These are phyloP conservation scores for Dasypolia templi DNA, from an alignment of 2,888 invertebrate genomes.

Conservation along the genomic window DNA sequence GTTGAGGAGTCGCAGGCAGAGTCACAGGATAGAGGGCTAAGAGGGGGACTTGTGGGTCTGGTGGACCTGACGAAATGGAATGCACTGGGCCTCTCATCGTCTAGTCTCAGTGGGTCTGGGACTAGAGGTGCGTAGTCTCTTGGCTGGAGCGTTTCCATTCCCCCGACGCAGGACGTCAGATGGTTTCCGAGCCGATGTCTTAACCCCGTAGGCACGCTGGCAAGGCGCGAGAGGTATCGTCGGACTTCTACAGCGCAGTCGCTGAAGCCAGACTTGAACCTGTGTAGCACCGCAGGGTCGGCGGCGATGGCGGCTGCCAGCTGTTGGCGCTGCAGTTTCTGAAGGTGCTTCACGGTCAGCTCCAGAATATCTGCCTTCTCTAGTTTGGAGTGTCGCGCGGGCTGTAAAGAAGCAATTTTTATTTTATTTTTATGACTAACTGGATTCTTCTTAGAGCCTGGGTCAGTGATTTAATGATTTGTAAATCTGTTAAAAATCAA, in stretches of 20 bases:
- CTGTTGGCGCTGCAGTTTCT: conserved; percentile 96
- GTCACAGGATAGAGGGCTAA: conserved; percentile 93
- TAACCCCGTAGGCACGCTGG: conserved; percentile 91
- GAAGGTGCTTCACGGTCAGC: conserved; percentile 98
- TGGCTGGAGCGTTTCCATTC: conserved; percentile 83
- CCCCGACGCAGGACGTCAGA: conserved; percentile 92
- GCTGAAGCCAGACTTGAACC: conserved; percentile 96
- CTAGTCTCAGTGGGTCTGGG: conserved; percentile 88
- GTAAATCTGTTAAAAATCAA: not conserved
- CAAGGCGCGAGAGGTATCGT: conserved; percentile 92
- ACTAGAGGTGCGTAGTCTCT: conserved; percentile 89
- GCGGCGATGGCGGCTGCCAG: conserved; percentile 95
- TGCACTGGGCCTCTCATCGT: conserved; percentile 85
- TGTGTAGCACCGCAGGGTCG: conserved; percentile 95
- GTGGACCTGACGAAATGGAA: conserved; percentile 85
- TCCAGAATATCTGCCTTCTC: conserved; percentile 99
- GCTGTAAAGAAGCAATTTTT: conserved; percentile 90
- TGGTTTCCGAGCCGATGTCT: conserved; percentile 92
- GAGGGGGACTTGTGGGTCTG: conserved; percentile 91
- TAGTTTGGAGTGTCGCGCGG: conserved; percentile 97
- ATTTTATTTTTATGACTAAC: conserved; percentile 13
- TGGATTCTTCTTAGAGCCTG: conserved; percentile 57
- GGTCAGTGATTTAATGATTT: not conserved
- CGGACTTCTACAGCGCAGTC: conserved; percentile 97
- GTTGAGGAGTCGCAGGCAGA: conserved; percentile 92